Conservation (phyloP, 1,140 invertebrate genomes). For the Oedothorax gibbosus region DNA sequence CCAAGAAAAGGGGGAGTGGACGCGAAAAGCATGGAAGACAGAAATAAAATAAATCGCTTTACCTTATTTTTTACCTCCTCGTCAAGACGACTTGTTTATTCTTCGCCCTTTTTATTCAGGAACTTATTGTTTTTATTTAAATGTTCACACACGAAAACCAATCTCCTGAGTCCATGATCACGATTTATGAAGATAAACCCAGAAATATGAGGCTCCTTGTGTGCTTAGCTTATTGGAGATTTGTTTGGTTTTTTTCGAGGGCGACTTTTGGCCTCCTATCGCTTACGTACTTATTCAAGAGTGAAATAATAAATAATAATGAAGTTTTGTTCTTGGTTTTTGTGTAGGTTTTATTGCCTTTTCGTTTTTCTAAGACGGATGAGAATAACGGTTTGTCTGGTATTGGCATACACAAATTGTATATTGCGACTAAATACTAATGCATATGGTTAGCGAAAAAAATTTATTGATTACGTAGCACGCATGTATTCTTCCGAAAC, state of each 20-base stretch:
- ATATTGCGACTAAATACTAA: too few relatives aligned
- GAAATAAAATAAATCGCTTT: conserved; percentile 44
- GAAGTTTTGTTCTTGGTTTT: too few relatives aligned
- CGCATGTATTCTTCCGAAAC: too few relatives aligned
- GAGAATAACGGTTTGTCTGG: too few relatives aligned
- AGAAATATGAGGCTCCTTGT: conserved; percentile 20
- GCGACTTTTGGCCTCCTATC: too few relatives aligned
- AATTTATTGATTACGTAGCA: too few relatives aligned
- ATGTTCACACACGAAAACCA: conserved; percentile 30
- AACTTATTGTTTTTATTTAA: conserved; percentile 40
- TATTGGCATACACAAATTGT: too few relatives aligned
- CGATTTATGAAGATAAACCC: conserved; percentile 47
- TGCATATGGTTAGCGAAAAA: too few relatives aligned
- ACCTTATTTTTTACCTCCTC: conserved; percentile 22
- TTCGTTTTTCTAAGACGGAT: too few relatives aligned
- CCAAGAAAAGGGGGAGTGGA: conserved; percentile 11
- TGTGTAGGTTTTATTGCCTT: too few relatives aligned
- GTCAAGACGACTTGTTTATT: conserved; percentile 46
- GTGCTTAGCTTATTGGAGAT: conserved; percentile 14
- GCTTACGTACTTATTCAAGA: too few relatives aligned
- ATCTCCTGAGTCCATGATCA: conserved; percentile 36
- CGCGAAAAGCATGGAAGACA: conserved; percentile 20
- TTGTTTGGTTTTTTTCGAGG: conserved; percentile 4
- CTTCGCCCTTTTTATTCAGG: conserved; percentile 20
- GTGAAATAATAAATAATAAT: too few relatives aligned